Evolutionary conservation across 2,888 invertebrate species (phyloP).

Genomic region (Eristalis intricaria): DNA sequence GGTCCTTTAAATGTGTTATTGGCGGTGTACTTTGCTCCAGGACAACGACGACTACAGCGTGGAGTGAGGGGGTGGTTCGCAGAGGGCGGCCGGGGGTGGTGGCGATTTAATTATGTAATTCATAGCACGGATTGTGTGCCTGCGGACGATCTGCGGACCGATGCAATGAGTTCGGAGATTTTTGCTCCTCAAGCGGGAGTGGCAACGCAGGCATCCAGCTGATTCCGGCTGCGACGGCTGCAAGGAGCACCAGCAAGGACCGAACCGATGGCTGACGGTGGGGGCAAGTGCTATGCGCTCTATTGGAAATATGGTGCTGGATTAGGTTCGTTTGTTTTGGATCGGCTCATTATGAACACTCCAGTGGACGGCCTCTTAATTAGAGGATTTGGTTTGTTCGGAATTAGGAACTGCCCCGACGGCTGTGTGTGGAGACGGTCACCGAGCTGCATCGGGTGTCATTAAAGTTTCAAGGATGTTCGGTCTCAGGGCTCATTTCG

Average conservation of each 20-base stretch:
- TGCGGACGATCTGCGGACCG: conserved; percentile 68
- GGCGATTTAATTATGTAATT: conserved; percentile 69
- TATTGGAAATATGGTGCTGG: conserved; percentile 67
- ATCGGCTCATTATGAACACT: conserved; percentile 71
- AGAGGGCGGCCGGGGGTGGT: conserved; percentile 19
- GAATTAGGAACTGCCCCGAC: conserved; percentile 39
- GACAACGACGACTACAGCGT: conserved; percentile 3
- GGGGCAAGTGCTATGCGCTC: conserved; percentile 59
- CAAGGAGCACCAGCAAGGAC: conserved; percentile 45
- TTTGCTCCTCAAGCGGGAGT: conserved; percentile 50
- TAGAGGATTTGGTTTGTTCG: conserved; percentile 67
- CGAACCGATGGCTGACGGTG: neutral
- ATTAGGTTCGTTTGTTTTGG: conserved; percentile 72
- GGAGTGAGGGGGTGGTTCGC: neutral
- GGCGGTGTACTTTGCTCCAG: conserved; percentile 60
- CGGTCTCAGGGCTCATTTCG: neutral
- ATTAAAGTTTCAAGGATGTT: neutral
- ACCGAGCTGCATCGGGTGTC: neutral
- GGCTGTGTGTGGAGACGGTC: conserved; percentile 13
- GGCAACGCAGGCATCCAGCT: no score
- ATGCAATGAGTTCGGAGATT: conserved; percentile 68
- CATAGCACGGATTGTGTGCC: conserved; percentile 70
- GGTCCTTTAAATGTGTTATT: conserved; percentile 70
- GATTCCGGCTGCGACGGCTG: conserved; percentile 18
- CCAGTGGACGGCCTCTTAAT: conserved; percentile 64